Base-by-base conservation (phyloP, 2,797 vertebrate genomes). In the Argya squamiceps region DNA sequence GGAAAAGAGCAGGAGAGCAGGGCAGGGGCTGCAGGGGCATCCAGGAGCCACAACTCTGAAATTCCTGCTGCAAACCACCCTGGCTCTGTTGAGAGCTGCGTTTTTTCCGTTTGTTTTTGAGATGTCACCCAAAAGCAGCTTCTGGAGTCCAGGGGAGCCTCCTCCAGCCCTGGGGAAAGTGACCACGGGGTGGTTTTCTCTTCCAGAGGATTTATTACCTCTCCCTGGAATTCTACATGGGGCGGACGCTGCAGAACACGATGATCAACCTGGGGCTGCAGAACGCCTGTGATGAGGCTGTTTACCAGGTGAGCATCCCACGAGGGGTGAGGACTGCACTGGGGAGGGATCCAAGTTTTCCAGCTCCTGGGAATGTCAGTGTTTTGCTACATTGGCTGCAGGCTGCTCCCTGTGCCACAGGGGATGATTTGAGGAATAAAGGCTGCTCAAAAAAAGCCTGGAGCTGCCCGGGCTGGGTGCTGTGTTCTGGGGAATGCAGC, bases 171-270 rank as follows among this genome's bases (percentile, higher is more conserved):
- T 1, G 6, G n/a, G 4, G 19, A 49, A 60, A 19, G 50, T 89
- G 79, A 82, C 58, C 18, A 2, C 2, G 11, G 23, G 14, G 3
- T 69, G 49, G 3, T 84, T 80, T 87, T 70, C 30, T 91, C 77
- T 95, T 86, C 52, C 97, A 99, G 99, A 98, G 99, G 93, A 98
- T 99, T n/a, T 99, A 99, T 94, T 99, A 99, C 91, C 98, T 99
- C 49, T 99, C 99, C 52, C 97, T 99, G 98, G 99, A 99, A 97
- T 99, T 99, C 97, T 99, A 99, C 97, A 99, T 99, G 98, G 99
- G 99, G 69, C 96, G 99, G 75, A 98, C 99, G 0, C 98, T 99
- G 53, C 99, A 99, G 92, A 99, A 99, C 98, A 99, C 99, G 11
- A 99, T 99, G 99, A 99, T 99, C 86, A 99, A 99, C 98, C 98